phyloP scores from a whole-genome alignment of 2,888 invertebrate species.

The Dorcus hopei region DNA sequence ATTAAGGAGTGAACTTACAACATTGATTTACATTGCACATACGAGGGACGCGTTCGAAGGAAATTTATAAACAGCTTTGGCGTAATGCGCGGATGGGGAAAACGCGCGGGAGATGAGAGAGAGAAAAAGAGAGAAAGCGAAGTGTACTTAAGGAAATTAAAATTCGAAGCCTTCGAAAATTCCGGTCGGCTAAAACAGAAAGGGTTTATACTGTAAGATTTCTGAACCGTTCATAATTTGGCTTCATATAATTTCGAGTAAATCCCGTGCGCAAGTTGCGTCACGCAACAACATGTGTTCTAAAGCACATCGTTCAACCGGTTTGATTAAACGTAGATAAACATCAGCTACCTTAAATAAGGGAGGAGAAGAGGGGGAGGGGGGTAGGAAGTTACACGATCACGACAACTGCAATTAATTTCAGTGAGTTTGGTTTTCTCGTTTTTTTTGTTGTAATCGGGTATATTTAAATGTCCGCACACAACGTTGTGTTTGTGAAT shows the following conservation, averaged over 20 bases:
- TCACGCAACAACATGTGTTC: not conserved
- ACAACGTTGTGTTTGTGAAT: no score
- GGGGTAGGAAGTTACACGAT: not conserved
- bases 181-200: not conserved
- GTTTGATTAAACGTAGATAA: not conserved
- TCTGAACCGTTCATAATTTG: not conserved
- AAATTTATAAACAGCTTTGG: no score
- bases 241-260: not conserved
- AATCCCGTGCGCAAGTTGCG: not conserved
- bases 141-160: conserved; percentile 22
- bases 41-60: no score
- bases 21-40: no score
- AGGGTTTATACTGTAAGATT: not conserved
- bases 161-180: conserved; percentile 10
- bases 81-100: no score
- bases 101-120: not conserved
- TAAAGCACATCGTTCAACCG: not conserved
- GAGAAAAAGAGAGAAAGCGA: not conserved
- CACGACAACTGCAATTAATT: not conserved
- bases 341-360: not conserved
- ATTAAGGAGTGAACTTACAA: no score
- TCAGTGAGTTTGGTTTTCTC: no score
- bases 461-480: no score
- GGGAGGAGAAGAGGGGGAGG: no score
- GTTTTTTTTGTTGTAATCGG: not conserved